Conservation (phyloP, 1,140 invertebrate genomes). For the Megalopta genalis region DNA sequence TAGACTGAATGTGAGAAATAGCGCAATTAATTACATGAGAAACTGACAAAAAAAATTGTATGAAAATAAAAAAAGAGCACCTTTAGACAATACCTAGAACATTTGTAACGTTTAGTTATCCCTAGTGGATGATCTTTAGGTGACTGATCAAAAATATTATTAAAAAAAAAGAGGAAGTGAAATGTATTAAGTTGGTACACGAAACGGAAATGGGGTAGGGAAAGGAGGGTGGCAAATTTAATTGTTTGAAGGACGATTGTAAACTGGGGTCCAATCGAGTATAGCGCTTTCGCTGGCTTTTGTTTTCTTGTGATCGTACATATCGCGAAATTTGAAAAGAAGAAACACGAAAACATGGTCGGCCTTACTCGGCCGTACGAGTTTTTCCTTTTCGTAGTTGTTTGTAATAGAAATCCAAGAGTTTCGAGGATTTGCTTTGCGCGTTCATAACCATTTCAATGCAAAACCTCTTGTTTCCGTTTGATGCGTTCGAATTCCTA, state of each 20-base stretch:
- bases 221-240: constrained; percentile 44
- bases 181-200: background rate
- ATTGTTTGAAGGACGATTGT: constrained; percentile 62
- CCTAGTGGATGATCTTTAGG: constrained; percentile 49
- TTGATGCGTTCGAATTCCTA: constrained; percentile 28
- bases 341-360: background rate
- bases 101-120: constrained; percentile 56
- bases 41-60: constrained; percentile 27
- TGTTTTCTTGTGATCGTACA: constrained; percentile 64
- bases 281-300: constrained; percentile 63
- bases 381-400: background rate
- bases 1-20: constrained; percentile 68
- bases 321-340: constrained; percentile 55
- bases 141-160: constrained; percentile 19
- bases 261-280: constrained; percentile 68
- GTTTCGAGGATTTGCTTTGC: constrained; percentile 5
- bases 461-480: constrained; percentile 16
- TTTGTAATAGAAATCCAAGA: background rate
- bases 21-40: constrained; percentile 33
- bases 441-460: constrained; percentile 3
- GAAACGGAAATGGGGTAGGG: background rate
- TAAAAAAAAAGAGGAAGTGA: constrained; percentile 22
- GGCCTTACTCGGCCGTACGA: background rate
- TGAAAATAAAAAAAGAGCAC: constrained; percentile 52
- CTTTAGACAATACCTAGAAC: constrained; percentile 74